A percentile compares a stretch with the other conserved stretches of the same genome.
phyloP scores from a whole-genome alignment of 2,797 vertebrate genomes.

The Lithobates pipiens region DNA sequence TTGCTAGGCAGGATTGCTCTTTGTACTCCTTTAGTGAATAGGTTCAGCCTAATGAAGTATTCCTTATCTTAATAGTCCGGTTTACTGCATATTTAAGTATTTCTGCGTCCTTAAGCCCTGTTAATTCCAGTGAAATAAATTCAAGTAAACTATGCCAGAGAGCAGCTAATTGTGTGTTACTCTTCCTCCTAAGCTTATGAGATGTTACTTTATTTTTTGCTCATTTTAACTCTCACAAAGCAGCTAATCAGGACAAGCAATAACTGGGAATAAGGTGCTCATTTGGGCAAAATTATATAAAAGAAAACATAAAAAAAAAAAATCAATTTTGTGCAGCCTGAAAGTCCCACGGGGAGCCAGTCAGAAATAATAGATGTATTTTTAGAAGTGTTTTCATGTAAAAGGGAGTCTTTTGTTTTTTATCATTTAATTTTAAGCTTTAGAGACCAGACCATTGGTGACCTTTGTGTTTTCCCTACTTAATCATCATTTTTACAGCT shows the following conservation, averaged over 20 bases:
- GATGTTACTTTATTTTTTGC: slow-evolving; percentile 32
- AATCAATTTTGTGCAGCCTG: slow-evolving; percentile 61
- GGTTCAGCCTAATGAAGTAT: background rate
- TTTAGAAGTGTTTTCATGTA: slow-evolving; percentile 60
- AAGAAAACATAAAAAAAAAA: slow-evolving; percentile 64
- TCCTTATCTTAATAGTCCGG: slow-evolving; percentile 9
- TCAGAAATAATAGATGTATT: slow-evolving; percentile 68
- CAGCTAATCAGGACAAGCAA: slow-evolving; percentile 49
- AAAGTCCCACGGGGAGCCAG: slow-evolving; percentile 56
- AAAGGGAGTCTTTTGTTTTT: slow-evolving; percentile 64
- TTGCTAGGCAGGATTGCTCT: too few species aligned
- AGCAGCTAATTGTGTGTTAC: slow-evolving; percentile 45
- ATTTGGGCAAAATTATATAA: slow-evolving; percentile 67
- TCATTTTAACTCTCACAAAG: slow-evolving; percentile 31
- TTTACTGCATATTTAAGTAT: slow-evolving; percentile 39
- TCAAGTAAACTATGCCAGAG: slow-evolving; percentile 38
- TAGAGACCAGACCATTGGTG: slow-evolving; percentile 48
- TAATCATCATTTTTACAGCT: slow-evolving; percentile 42
- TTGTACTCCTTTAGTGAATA: background rate
- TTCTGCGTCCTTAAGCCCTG: slow-evolving; percentile 25
- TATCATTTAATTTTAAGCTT: slow-evolving; percentile 42
- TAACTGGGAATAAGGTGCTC: slow-evolving; percentile 58
- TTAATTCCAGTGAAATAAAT: slow-evolving; percentile 14
- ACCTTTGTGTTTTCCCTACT: slow-evolving; percentile 38
- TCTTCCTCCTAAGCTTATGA: slow-evolving; percentile 31